A percentile compares a stretch with the other conserved stretches of the same genome.
Conservation (phyloP, 2,888 invertebrate species). For the Malthinus flaveolus region DNA sequence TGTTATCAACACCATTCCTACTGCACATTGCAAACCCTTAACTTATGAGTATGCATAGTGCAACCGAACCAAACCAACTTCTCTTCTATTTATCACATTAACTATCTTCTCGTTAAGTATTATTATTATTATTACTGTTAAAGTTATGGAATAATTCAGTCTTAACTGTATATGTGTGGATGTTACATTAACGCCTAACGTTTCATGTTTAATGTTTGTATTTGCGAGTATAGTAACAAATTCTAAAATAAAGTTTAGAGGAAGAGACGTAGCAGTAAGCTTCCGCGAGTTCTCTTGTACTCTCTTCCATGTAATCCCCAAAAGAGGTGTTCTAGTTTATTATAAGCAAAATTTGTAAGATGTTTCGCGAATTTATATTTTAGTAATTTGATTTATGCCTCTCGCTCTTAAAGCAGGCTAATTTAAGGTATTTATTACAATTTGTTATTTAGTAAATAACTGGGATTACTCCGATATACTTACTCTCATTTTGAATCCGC, state of each 20-base stretch:
- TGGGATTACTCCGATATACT: no score
- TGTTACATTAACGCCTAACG: background rate
- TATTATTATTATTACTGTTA: no score
- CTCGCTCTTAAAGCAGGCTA: background rate
- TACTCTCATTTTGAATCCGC: no score
- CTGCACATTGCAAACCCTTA: constrained; percentile 32
- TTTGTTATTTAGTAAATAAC: no score
- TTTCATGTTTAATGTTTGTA: constrained; percentile 1
- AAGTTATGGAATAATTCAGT: no score
- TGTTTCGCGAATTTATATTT: constrained; percentile 3
- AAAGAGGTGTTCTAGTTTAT: constrained; percentile 3
- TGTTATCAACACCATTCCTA: constrained; percentile 42
- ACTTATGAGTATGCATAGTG: constrained; percentile 23
- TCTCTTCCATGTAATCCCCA: constrained; percentile 1
- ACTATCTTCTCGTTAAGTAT: constrained; percentile 12
- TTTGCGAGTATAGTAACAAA: background rate
- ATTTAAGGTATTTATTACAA: no score
- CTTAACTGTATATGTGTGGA: no score
- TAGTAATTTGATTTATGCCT: constrained; percentile 1
- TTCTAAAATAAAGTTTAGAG: constrained; percentile 5
- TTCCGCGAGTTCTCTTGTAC: background rate
- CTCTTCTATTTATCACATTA: constrained; percentile 26
- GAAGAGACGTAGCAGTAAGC: background rate
- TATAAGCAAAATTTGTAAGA: constrained; percentile 1
- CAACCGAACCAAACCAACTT: constrained; percentile 17